Evolutionary conservation across 2,888 invertebrate species (phyloP).

Genomic region (Pachycephus smyrnensis): DNA sequence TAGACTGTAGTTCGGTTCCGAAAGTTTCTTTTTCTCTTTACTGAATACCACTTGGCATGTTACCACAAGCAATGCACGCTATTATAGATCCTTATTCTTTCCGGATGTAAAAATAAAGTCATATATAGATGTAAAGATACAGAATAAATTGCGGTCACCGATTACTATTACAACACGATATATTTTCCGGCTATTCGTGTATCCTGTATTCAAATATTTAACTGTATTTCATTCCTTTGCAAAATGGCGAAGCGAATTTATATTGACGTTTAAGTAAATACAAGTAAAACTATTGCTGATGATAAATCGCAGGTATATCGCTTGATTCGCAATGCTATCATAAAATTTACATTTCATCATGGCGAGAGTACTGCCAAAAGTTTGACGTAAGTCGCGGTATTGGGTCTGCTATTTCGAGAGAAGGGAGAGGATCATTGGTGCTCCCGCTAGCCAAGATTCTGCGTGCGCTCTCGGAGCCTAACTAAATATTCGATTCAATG

Average conservation of each 20-base stretch:
- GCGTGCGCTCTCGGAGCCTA: conserved; percentile 13
- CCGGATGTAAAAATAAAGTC: not conserved
- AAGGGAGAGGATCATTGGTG: conserved; percentile 35
- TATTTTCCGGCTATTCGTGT: not conserved
- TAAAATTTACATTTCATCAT: conserved; percentile 26
- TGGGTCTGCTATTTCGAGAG: conserved; percentile 52
- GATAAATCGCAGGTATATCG: not conserved
- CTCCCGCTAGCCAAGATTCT: conserved; percentile 29
- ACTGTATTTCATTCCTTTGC: not conserved
- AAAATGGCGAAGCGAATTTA: not conserved
- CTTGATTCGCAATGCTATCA: not conserved
- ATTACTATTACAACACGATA: not conserved
- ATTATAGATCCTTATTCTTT: not conserved
- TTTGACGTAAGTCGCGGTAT: conserved; percentile 49
- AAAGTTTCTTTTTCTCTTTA: not conserved
- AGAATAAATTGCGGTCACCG: not conserved
- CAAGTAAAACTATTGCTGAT: not conserved
- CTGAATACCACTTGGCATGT: not conserved
- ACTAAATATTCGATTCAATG: conserved; percentile 17
- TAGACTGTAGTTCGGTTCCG: not conserved
- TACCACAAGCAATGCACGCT: not conserved
- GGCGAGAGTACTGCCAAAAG: conserved; percentile 39
- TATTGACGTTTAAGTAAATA: not conserved
- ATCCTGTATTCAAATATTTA: not conserved
- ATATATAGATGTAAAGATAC: not conserved